Conservation (phyloP, 2,888 invertebrate genomes). For the Caenorhabditis wallacei region DNA sequence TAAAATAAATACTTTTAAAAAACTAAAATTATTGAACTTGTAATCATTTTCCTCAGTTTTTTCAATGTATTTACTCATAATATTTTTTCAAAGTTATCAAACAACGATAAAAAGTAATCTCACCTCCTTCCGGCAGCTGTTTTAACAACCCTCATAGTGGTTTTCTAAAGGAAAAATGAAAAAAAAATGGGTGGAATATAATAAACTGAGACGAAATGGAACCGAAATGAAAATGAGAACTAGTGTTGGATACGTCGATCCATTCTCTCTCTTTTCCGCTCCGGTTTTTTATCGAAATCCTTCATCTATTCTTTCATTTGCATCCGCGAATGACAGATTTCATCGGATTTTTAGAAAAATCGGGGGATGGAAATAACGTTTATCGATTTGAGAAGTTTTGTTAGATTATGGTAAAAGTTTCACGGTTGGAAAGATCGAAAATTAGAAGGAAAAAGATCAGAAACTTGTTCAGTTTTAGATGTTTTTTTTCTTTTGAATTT, state of each 20-base stretch:
- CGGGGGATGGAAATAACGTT: constrained; percentile 10
- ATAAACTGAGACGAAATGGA: constrained; percentile 2
- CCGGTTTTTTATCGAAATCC: constrained; percentile 57
- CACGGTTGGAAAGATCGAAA: constrained; percentile 7
- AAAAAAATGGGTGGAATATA: constrained; percentile 4
- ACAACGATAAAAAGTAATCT: not conserved
- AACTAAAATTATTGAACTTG: not conserved
- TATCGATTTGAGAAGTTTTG: constrained; percentile 25
- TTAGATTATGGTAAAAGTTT: constrained; percentile 8
- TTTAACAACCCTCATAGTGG: constrained; percentile 46
- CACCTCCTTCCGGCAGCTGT: constrained; percentile 55
- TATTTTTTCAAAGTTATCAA: no score
- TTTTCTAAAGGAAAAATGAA: constrained; percentile 4
- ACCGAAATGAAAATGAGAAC: constrained; percentile 9
- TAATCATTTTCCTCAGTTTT: no score
- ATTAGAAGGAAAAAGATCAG: not conserved
- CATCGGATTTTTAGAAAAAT: constrained; percentile 25
- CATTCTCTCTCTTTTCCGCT: not conserved
- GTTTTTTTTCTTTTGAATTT: no score
- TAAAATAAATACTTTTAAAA: not conserved
- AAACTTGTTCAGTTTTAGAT: not conserved
- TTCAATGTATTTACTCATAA: no score
- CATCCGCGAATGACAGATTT: constrained; percentile 43
- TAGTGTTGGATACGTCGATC: not conserved
- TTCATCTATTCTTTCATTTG: constrained; percentile 28